Base-by-base conservation (phyloP, 2,113 vertebrate species). In the Bufo bufo region DNA sequence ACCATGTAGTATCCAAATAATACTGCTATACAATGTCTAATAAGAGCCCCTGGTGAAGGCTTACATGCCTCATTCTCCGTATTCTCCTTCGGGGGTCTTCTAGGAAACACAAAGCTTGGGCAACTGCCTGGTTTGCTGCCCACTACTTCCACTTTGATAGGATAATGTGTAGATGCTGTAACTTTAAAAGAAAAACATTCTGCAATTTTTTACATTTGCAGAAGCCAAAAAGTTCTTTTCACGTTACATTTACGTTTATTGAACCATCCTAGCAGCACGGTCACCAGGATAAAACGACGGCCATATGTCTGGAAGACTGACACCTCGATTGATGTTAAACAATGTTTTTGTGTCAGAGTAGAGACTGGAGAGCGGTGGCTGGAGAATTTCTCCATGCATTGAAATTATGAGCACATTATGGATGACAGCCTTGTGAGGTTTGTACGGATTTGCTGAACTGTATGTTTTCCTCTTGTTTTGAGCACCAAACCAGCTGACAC, bases 381-480 rank as follows among this genome's bases (percentile, higher is more conserved):
- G 0, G 19, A 33, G 47, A 4, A 7, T 71, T 54, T n/a, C 65
- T 33, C 49, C 82, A 69, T 52, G 19, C 65, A 84, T 84, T 71
- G 54, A 6, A 13, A 54, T 71, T 16, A 71, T 52, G 16, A 66
- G 65, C 13, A 54, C 82, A 33, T 84, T 69, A 54, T 16, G 23
- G 63, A 33, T 84, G 82, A 84, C 82, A 84, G 63, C 63, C n/a
- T 71, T 23, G n/a, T 54, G 47, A 84, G 63, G 82, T 71, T 71
- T 71, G n/a, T 19, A 33, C 63, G 19, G 47, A 84, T 84, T 84
- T 69, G 82, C 82, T 69, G 82, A 84, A 84, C 63, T 71, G 33
- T 83, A 84, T 50, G 81, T 66, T 83, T 83, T 83, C 2, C 81
- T 23, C 61, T 52, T 50, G 47, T 83, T 83, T 83, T 83, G 61